phyloP scores from a whole-genome alignment of 2,888 invertebrate genomes.

The Anagyrus pseudococci region DNA sequence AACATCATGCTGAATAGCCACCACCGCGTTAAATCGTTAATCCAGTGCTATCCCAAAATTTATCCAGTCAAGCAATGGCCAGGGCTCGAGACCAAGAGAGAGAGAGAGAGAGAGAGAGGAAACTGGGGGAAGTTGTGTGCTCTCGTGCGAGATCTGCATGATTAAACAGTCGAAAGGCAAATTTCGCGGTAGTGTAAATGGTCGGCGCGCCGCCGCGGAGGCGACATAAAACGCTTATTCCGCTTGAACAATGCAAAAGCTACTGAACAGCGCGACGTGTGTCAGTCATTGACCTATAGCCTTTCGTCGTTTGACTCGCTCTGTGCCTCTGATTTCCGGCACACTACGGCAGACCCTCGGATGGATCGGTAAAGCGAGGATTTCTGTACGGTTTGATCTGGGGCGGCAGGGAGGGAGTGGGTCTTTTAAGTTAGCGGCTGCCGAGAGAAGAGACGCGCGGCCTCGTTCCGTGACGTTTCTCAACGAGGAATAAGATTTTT shows the following conservation, averaged over 20 bases:
- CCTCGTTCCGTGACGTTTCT: background rate
- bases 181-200: slow-evolving; percentile 36
- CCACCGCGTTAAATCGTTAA: slow-evolving; percentile 28
- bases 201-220: background rate
- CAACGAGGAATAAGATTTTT: background rate
- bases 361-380: too few species aligned
- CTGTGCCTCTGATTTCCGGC: too few species aligned
- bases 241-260: slow-evolving; percentile 32
- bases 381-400: too few species aligned
- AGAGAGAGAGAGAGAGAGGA: slow-evolving; percentile 1
- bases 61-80: background rate
- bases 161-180: slow-evolving; percentile 31
- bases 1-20: too few species aligned
- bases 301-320: too few species aligned
- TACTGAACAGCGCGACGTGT: background rate
- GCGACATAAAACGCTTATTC: slow-evolving; percentile 34
- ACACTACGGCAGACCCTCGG: too few species aligned
- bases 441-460: background rate
- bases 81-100: background rate
- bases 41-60: slow-evolving; percentile 22
- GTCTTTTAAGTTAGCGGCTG: background rate
- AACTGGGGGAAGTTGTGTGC: too few species aligned
- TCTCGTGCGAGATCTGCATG: too few species aligned
- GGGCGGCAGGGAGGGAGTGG: background rate
- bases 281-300: too few species aligned